These are phyloP conservation scores for Pachyseris speciosa DNA, from an alignment of 64 coral and sea anemone species.

Conservation along the genomic window DNA sequence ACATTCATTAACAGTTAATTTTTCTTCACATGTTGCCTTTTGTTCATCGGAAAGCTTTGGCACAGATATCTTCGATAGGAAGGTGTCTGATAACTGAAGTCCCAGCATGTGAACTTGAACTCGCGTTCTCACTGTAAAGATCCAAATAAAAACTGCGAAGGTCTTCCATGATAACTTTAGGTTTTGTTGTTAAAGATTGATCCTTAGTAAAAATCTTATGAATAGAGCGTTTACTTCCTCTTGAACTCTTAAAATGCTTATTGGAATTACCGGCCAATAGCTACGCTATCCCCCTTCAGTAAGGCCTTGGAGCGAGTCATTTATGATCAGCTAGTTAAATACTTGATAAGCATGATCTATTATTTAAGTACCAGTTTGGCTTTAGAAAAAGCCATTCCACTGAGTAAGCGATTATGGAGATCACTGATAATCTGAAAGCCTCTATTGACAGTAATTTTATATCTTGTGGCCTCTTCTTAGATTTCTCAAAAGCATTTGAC, in stretches of 20 bases:
- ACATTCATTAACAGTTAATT: too few species aligned
- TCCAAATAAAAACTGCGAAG: neutral
- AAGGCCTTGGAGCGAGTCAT: neutral
- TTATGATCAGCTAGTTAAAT: neutral
- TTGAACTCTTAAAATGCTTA: slow-evolving; percentile 20
- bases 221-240: neutral
- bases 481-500: slow-evolving; percentile 4
- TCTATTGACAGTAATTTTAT: neutral
- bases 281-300: slow-evolving; percentile 19
- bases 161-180: neutral
- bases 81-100: too few species aligned
- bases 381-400: slow-evolving; percentile 19
- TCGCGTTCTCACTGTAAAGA: too few species aligned
- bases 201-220: neutral
- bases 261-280: neutral
- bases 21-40: too few species aligned
- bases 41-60: too few species aligned
- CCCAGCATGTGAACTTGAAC: too few species aligned
- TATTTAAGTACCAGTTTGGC: neutral
- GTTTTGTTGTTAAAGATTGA: neutral
- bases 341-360: neutral
- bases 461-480: slow-evolving; percentile 2
- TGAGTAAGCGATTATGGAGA: neutral
- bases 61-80: too few species aligned
- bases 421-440: neutral